phyloP scores from a whole-genome alignment of 2,797 vertebrate species.

The Rhinella marina region DNA sequence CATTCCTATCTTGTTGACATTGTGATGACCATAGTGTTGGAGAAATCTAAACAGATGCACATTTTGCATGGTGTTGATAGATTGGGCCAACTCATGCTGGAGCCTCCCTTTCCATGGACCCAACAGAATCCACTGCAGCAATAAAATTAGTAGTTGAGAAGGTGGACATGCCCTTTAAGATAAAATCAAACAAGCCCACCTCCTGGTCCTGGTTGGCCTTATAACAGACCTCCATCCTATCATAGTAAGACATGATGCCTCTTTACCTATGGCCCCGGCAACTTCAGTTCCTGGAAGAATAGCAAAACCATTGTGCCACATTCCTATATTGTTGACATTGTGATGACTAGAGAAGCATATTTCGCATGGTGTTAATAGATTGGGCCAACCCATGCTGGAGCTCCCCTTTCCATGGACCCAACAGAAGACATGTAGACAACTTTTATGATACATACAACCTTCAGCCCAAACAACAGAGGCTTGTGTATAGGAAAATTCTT shows the following conservation, averaged over 20 bases:
- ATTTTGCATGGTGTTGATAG: too few species aligned
- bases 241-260: too few species aligned
- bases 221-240: not conserved
- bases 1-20: not conserved
- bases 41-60: not conserved
- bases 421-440: not conserved
- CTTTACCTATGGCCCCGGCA: too few species aligned
- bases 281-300: too few species aligned
- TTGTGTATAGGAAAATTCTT: not conserved
- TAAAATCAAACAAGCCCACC: too few species aligned
- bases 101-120: too few species aligned
- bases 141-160: too few species aligned
- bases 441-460: not conserved
- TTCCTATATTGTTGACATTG: not conserved
- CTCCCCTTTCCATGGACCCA: not conserved
- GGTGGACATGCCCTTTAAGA: too few species aligned
- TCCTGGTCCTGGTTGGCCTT: too few species aligned
- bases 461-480: not conserved
- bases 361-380: not conserved
- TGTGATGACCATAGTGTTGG: not conserved
- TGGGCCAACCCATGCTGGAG: not conserved
- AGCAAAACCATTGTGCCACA: too few species aligned
- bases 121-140: too few species aligned
- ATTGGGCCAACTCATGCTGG: too few species aligned
- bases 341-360: not conserved